Base-by-base conservation (phyloP, 2,797 vertebrate genomes). In the Sparus aurata region DNA sequence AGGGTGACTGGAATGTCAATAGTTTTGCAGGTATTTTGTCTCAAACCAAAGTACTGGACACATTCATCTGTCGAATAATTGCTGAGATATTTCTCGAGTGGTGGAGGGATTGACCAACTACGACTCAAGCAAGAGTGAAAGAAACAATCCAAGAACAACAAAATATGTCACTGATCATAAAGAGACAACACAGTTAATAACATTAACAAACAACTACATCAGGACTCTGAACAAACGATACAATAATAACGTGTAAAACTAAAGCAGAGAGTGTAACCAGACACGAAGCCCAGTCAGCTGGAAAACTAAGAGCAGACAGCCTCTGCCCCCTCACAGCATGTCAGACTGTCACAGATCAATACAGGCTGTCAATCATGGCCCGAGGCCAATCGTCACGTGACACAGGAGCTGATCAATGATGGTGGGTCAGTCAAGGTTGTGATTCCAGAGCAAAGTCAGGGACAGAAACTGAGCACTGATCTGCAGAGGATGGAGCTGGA, bases 351-450 rank as follows among this genome's bases (percentile, higher is more conserved):
- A 65, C 3, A 20, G 86, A 90, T 94, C 90, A 52, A 94, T 93
- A 72, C 60, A 63, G 43, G 30, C 27, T 85, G 89, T 83, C 89
- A 90, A 85, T 92, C 78, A 77, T 78, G 80, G 87, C 90, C 85
- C 65, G 50, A 22, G 87, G 91, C 90, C 87, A 86, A 85, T 86
- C 61, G 45, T 73, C 88, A 88, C n/a, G 63, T 85, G 90, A 89
- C 84, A 71, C 10, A 17, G 46, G 61, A 77, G 71, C 74, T 30
- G 77, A 87, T 94, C 81, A 38, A 91, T 93, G 38, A 62, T 50
- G 61, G 63, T 25, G 47, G 90, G 88, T 89, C 85, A 85, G 71
- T 82, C 88, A 91, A 89, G 90, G 90, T 91, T 80, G 76, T 74
- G 46, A 78, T 77, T 69, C n/a, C 43, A 80, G 41, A 80, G 22